Conservation (phyloP, 2,113 vertebrate species). For the Rhabdornis inornatus region DNA sequence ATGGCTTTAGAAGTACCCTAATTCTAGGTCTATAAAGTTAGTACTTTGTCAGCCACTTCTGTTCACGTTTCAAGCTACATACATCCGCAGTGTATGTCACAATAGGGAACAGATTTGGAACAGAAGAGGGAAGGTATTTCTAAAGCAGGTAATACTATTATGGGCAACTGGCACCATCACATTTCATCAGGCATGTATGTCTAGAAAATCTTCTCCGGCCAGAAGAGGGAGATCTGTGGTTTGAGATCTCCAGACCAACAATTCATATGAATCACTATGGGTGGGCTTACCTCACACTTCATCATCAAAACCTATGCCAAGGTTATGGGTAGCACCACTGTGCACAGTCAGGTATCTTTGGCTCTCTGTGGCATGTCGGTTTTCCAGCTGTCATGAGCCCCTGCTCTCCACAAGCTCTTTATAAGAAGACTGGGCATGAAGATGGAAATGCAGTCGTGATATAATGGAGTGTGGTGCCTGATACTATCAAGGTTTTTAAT, state of each 20-base stretch:
- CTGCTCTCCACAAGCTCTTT: background rate
- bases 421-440: background rate
- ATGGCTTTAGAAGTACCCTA: background rate
- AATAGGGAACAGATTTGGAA: background rate
- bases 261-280: constrained; percentile 8
- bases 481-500: constrained; percentile 52
- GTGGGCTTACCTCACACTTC: constrained; percentile 27
- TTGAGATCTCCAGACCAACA: background rate
- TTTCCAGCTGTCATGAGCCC: background rate
- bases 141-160: background rate
- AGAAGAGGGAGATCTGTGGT: background rate
- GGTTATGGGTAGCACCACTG: background rate
- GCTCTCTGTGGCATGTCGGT: background rate
- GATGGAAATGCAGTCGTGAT: constrained; percentile 14
- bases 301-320: constrained; percentile 21
- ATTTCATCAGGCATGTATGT: background rate
- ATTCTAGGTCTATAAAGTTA: background rate
- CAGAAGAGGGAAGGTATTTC: background rate
- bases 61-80: background rate
- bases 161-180: background rate
- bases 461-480: constrained; percentile 48
- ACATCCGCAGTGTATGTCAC: background rate
- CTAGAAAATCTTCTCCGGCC: background rate
- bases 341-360: background rate
- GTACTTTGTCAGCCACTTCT: background rate